These are phyloP conservation scores for Machaerirhynchus nigripectus DNA, from an alignment of 2,113 vertebrate genomes.

Conservation along the genomic window DNA sequence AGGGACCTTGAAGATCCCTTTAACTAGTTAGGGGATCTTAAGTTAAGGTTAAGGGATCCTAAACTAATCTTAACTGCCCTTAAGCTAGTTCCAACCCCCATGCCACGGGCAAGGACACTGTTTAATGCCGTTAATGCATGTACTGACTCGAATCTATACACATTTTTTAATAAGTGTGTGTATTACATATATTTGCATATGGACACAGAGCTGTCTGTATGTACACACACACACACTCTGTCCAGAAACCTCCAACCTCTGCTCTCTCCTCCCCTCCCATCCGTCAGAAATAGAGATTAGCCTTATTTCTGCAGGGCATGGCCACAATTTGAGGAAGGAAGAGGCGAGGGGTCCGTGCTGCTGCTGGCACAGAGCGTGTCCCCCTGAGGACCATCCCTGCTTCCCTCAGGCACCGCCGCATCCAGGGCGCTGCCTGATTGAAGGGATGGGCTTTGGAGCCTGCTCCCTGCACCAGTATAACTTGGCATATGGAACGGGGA, in stretches of 20 bases:
- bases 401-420: fast-evolving
- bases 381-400: fast-evolving
- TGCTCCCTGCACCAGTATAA: neutral
- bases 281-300: neutral
- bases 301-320: neutral
- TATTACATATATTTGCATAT: neutral
- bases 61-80: neutral
- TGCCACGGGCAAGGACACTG: neutral
- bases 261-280: neutral
- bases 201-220: fast-evolving
- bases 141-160: neutral
- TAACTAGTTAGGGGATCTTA: too few relatives aligned
- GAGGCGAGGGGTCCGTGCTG: neutral
- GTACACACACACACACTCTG: fast-evolving
- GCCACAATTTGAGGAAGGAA: neutral
- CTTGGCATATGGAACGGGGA: neutral
- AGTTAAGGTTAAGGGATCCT: neutral
- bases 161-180: neutral
- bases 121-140: neutral
- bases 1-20: neutral
- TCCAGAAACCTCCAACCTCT: neutral
- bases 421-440: fast-evolving
- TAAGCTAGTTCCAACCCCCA: neutral
- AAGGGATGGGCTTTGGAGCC: neutral
- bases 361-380: neutral